Conservation (phyloP, 2,888 invertebrate species). For the Amaurobius ferox region DNA sequence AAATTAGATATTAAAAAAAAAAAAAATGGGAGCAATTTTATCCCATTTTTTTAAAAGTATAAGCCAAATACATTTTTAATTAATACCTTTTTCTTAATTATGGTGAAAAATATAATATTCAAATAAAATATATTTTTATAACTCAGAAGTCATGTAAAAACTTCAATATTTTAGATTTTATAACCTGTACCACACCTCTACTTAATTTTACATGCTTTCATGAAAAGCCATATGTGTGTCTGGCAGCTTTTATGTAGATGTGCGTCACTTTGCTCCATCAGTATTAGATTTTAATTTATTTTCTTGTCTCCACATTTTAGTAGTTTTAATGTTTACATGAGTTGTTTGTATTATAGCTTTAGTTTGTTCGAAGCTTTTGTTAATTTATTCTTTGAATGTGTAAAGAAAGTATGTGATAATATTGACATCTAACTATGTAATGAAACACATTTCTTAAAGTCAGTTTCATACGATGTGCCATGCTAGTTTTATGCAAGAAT, state of each 20-base stretch:
- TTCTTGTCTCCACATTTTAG: neutral
- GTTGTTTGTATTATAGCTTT: conserved; percentile 12
- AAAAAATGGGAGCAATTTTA: too few species aligned
- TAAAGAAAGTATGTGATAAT: neutral
- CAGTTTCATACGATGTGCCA: neutral
- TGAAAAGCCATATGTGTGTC: neutral
- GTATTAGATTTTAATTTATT: conserved; percentile 64
- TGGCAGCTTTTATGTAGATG: conserved; percentile 39
- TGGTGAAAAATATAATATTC: too few species aligned
- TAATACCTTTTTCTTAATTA: too few species aligned
- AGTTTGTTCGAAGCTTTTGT: conserved; percentile 20
- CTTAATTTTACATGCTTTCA: neutral
- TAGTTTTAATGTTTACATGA: conserved; percentile 27
- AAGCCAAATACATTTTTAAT: too few species aligned
- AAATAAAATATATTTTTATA: too few species aligned
- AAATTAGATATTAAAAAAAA: too few species aligned
- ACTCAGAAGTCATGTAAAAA: neutral
- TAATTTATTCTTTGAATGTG: conserved; percentile 26
- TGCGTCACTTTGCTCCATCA: conserved; percentile 12
- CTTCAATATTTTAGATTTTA: neutral
- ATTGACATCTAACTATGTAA: neutral
- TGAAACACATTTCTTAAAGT: neutral
- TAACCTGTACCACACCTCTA: too few species aligned
- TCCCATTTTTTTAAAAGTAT: too few species aligned
- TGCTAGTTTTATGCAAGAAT: too few species aligned